Percentiles rank a stretch among this genome's conserved stretches.
Evolutionary conservation across 2,888 invertebrate genomes (phyloP).

Genomic region (Esperia sulphurella): DNA sequence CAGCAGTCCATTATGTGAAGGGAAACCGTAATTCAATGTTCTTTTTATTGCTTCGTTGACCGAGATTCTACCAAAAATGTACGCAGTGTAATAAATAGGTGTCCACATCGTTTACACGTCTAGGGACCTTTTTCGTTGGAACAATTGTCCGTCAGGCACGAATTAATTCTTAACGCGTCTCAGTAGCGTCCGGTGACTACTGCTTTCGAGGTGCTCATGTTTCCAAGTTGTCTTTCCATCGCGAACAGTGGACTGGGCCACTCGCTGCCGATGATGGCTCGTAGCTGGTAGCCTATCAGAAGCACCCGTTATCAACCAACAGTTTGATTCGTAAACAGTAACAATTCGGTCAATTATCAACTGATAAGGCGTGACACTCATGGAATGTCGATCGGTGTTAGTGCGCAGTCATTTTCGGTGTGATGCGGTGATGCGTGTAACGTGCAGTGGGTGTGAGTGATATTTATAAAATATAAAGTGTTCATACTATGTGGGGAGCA

Average conservation of each 20-base stretch:
- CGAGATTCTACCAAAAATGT: constrained; percentile 30
- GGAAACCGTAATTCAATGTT: constrained; percentile 11
- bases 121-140: constrained; percentile 56
- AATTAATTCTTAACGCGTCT: constrained; percentile 74
- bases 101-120: constrained; percentile 40
- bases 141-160: constrained; percentile 67
- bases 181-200: constrained; percentile 69
- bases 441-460: constrained; percentile 49
- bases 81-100: constrained; percentile 27
- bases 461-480: constrained; percentile 23
- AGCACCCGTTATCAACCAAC: constrained; percentile 49
- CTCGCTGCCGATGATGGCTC: constrained; percentile 42
- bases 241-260: constrained; percentile 64
- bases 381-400: constrained; percentile 50
- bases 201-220: constrained; percentile 69
- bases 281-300: constrained; percentile 44
- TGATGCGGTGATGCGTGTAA: constrained; percentile 58
- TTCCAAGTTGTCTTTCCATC: constrained; percentile 66
- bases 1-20: constrained; percentile 13
- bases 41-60: constrained; percentile 24
- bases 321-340: constrained; percentile 44
- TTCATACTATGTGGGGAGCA: constrained; percentile 67
- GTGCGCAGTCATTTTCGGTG: constrained; percentile 50
- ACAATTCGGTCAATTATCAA: constrained; percentile 49
- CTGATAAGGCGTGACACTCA: constrained; percentile 55